phyloP scores from a whole-genome alignment of 2,888 invertebrate genomes.

The Heptascelio sp. region DNA sequence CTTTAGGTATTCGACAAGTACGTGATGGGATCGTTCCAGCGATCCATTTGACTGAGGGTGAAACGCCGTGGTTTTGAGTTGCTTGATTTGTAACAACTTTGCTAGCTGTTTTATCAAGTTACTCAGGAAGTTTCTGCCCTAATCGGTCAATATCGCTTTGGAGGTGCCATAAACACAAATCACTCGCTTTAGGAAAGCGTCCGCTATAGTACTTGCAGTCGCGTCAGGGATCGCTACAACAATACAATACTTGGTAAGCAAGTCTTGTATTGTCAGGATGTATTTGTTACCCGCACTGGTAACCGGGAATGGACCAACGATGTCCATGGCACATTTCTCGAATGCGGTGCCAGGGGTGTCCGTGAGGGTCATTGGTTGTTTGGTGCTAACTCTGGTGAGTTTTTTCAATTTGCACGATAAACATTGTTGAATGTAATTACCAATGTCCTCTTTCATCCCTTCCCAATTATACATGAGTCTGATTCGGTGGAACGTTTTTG shows the following conservation, averaged over 20 bases:
- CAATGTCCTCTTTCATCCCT: constrained; percentile 53
- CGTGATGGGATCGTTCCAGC: not conserved
- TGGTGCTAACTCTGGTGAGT: constrained; percentile 52
- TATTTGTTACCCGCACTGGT: constrained; percentile 65
- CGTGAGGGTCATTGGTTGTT: constrained; percentile 59
- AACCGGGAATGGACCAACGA: constrained; percentile 63
- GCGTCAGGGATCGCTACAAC: constrained; percentile 40
- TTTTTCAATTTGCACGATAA: constrained; percentile 59
- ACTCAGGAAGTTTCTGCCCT: constrained; percentile 69
- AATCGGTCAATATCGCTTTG: constrained; percentile 65
- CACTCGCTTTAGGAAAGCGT: constrained; percentile 65
- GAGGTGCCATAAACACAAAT: constrained; percentile 67
- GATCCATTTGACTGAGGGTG: not conserved
- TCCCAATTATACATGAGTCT: constrained; percentile 20
- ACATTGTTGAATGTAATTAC: constrained; percentile 57
- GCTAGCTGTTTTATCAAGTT: constrained; percentile 57
- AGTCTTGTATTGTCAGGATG: constrained; percentile 10
- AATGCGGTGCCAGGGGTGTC: constrained; percentile 57
- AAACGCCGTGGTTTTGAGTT: constrained; percentile 65
- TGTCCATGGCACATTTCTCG: constrained; percentile 63
- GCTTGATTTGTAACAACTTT: constrained; percentile 63
- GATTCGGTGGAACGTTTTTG: not conserved
- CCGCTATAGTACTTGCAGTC: constrained; percentile 61
- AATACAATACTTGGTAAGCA: constrained; percentile 11
- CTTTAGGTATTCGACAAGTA: not conserved